Evolutionary conservation across 2,888 invertebrate species (phyloP), one percentile per base, ranked within the genome.

Genomic region (Trachelus stipa): DNA sequence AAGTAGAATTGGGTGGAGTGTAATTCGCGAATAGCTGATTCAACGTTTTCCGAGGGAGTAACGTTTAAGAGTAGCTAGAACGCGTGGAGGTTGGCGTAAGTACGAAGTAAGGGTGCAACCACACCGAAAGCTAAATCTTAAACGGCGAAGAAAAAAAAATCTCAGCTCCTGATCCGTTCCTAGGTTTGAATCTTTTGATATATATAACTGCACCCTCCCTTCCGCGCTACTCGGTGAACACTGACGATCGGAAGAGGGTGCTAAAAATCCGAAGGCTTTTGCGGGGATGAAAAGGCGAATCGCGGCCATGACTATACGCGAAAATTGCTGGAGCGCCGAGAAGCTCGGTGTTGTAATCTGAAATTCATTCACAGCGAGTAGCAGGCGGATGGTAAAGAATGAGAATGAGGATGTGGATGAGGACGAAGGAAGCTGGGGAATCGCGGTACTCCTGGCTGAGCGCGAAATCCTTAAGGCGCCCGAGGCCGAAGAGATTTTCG

Each of bases 11-110:
- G 74, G 74, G n/a, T 74, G 74, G 74, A 15, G 40, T 33, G 68
- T 84, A 83, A 86, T 86, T 84, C 80, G 78, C 80, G 80, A 85
- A 87, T 82, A 81, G 86, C 87, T 87, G 87, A 86, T 82, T 85
- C 86, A 81, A 87, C 87, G 82, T 83, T 86, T 86, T 77, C 79
- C n/a, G 35, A 68, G 69, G 31, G 73, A n/a, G 73, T 69, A 68
- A 68, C 76, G 73, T 40, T 56, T 68, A 76, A 73, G 56, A 56
- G 56, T 23, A 56, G 56, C 56, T 23, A 9, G 56, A 23, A 76
- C 40, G 76, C 73, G 76, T n/a, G 23, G 73, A 73, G 73, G 75
- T 75, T 68, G 75, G 73, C 73, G 73, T 56, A 68, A 76, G 78
- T 76, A 78, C 30, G 15, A 75, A 68, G n/a, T 76, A 78, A 76